A percentile compares a stretch with the other conserved stretches of the same genome.
Conservation (phyloP, 2,888 invertebrate species). For the Drosophila silvestris region DNA sequence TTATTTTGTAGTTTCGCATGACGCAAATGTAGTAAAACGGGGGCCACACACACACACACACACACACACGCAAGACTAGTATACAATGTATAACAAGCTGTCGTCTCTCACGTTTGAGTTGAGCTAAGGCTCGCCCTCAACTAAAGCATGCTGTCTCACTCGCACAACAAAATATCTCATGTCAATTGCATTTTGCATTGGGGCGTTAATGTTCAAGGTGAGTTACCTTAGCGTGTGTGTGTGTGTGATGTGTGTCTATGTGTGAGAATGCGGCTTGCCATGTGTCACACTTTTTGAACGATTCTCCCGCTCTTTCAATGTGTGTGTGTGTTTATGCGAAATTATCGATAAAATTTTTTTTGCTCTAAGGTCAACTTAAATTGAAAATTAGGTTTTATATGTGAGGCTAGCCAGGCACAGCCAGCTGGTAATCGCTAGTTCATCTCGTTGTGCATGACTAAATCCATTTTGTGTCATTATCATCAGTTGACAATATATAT, state of each 20-base stretch:
- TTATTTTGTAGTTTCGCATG: conserved; percentile 53
- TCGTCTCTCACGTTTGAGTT: conserved; percentile 63
- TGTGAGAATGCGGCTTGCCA: conserved; percentile 41
- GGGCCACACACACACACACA: conserved; percentile 35
- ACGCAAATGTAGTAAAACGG: conserved; percentile 67
- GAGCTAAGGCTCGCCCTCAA: conserved; percentile 38
- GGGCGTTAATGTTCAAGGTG: conserved; percentile 84
- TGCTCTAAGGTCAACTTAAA: conserved; percentile 78
- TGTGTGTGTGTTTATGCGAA: conserved; percentile 76
- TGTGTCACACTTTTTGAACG: conserved; percentile 62
- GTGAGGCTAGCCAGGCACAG: conserved; percentile 22
- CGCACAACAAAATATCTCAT: conserved; percentile 54
- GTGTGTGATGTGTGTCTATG: conserved; percentile 29
- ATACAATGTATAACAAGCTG: conserved; percentile 57
- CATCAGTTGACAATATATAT: conserved; percentile 13
- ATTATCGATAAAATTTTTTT: conserved; percentile 80
- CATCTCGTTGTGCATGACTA: conserved; percentile 68
- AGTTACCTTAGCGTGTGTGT: conserved; percentile 52
- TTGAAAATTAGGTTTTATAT: conserved; percentile 59
- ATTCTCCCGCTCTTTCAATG: conserved; percentile 7
- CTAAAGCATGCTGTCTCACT: conserved; percentile 37
- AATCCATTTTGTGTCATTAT: conserved; percentile 39
- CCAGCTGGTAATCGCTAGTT: conserved; percentile 33
- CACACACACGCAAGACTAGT: conserved; percentile 13
- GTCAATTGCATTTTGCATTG: conserved; percentile 77